These are phyloP conservation scores for Ctenochaetus hawaiiensis DNA, from an alignment of 2,797 vertebrate species.

Conservation along the genomic window DNA sequence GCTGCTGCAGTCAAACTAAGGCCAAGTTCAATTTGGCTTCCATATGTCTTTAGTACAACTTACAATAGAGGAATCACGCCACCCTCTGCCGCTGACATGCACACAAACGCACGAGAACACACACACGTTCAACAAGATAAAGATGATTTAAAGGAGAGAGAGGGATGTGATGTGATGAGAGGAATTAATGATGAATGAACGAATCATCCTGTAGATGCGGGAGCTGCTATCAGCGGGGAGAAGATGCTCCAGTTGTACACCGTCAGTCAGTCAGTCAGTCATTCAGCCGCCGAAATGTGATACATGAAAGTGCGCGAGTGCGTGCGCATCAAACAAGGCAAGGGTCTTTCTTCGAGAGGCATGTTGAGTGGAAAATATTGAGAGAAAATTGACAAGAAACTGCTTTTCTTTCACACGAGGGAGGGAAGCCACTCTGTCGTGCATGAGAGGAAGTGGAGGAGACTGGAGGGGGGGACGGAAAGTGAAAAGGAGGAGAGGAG, in stretches of 20 bases:
- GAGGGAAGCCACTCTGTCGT: slow-evolving; percentile 39
- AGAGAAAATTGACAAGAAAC: slow-evolving; percentile 65
- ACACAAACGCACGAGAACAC: slow-evolving; percentile 18
- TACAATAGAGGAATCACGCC: slow-evolving; percentile 54
- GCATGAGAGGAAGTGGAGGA: slow-evolving; percentile 57
- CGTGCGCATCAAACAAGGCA: slow-evolving; percentile 44
- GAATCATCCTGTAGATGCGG: slow-evolving; percentile 52
- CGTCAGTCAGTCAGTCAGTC: slow-evolving; percentile 71
- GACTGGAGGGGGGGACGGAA: slow-evolving; percentile 22
- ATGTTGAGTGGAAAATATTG: slow-evolving; percentile 66
- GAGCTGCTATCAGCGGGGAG: slow-evolving; percentile 58
- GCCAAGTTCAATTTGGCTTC: slow-evolving; percentile 77
- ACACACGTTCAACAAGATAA: slow-evolving; percentile 41
- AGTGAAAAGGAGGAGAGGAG: slow-evolving; percentile 30
- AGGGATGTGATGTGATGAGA: slow-evolving; percentile 46
- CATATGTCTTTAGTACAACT: slow-evolving; percentile 50
- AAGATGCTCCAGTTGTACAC: slow-evolving; percentile 56
- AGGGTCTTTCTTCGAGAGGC: slow-evolving; percentile 68
- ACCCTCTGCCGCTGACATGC: slow-evolving; percentile 45
- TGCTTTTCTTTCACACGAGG: slow-evolving; percentile 54
- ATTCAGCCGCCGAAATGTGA: slow-evolving; percentile 54
- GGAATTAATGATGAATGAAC: slow-evolving; percentile 70
- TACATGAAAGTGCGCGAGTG: slow-evolving; percentile 52
- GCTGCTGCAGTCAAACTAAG: slow-evolving; percentile 57
- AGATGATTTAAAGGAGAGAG: slow-evolving; percentile 69